Evolutionary conservation across 1,140 invertebrate species (phyloP), one percentile per base, ranked within the genome.

Genomic region (Heliconius eleuchia): DNA sequence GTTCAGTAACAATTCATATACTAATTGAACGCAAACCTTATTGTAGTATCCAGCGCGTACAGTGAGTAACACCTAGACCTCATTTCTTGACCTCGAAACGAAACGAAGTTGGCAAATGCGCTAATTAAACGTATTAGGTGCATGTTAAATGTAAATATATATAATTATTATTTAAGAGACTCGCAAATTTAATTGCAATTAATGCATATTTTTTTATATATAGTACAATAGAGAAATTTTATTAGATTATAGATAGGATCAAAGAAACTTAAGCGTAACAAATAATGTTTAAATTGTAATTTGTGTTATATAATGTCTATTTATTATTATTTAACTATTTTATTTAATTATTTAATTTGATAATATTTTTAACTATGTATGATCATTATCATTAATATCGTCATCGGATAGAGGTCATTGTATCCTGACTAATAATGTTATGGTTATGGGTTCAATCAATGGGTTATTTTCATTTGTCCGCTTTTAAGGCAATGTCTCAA

Each of bases 41-140:
- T 85, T 84, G 77, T 78, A 74, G 82, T 81, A 81, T 82, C 76
- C 66, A 87, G 78, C 79, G 82, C 76, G 71, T 84, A 80, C 75
- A 80, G 82, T 84, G 74, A 79, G 82, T 84, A 76, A 81, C 84
- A 84, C 88, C 87, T 89, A 92, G 92, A 92, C 92, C 90, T 87
- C 86, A 85, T 89, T 93, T 88, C 85, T 87, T 88, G 90, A 85
- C 91, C 92, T 93, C 88, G 86, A 86, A 85, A 89, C 85, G 86
- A 84, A 91, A 91, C 86, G 86, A 80, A 88, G 86, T 86, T 84
- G 83, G 88, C 84, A 88, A 89, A 90, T 84, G 85, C 83, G 89
- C 86, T 92, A 88, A 91, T 91, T 92, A 87, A 87, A 85, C 80
- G 80, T 77, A 83, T 86, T 88, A 83, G 74, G 83, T 85, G 85